Conservation (phyloP, 2,888 invertebrate genomes). For the Autographa pulchrina region DNA sequence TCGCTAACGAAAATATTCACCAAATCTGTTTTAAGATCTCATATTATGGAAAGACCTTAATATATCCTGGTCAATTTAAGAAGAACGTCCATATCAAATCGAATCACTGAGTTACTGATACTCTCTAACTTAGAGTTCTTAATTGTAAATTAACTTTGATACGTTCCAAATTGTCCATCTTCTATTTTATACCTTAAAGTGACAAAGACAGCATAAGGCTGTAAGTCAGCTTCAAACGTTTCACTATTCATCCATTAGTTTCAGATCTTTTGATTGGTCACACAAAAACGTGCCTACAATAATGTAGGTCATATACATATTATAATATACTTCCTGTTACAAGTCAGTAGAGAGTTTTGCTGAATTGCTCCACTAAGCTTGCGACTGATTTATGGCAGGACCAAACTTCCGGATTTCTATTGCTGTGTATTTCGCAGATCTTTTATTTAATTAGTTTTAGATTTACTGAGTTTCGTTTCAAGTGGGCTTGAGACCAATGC, state of each 20-base stretch:
- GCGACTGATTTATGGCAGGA: constrained; percentile 76
- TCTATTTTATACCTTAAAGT: too few species aligned
- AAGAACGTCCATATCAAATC: constrained; percentile 62
- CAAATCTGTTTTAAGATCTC: too few species aligned
- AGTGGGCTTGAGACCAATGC: background rate
- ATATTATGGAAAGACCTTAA: constrained; percentile 58
- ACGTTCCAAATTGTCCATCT: too few species aligned
- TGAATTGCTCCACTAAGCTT: constrained; percentile 79
- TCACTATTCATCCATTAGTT: constrained; percentile 27
- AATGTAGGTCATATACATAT: constrained; percentile 79
- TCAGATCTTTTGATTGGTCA: constrained; percentile 47
- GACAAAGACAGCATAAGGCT: too few species aligned
- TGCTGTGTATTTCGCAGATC: constrained; percentile 40
- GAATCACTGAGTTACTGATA: constrained; percentile 48
- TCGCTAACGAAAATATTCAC: too few species aligned
- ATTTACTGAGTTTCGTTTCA: constrained; percentile 5
- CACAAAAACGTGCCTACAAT: constrained; percentile 66
- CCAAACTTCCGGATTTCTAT: constrained; percentile 67
- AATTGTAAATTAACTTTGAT: too few species aligned
- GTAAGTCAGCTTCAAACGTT: too few species aligned
- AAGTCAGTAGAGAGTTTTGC: constrained; percentile 82
- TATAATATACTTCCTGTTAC: constrained; percentile 80
- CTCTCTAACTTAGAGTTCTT: constrained; percentile 23
- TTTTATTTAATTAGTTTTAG: constrained; percentile 30
- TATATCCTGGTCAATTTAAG: constrained; percentile 61